Base-by-base conservation (phyloP, 2,113 vertebrate species). In the Corydoras maculifer region DNA sequence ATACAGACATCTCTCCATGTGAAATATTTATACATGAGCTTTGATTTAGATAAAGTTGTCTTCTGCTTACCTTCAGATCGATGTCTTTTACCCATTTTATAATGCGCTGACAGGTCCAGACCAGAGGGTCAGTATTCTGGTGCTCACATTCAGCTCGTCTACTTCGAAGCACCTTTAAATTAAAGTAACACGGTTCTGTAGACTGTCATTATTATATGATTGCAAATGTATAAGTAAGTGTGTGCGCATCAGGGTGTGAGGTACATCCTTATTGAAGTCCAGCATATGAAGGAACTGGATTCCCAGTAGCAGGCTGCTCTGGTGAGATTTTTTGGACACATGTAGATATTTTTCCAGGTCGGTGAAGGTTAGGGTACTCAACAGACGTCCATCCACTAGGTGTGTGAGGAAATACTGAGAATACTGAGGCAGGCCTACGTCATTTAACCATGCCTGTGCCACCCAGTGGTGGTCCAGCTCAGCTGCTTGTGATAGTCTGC, bases 401-500 rank as follows among this genome's bases (percentile, higher is more conserved):
- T 94, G 92, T 76, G 87, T 92, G 54, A 93, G 91, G 80, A 94
- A 94, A 65, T 91, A 91, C 84, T 94, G 93, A 3, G 93, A 91
- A 82, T 94, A 94, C 86, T 94, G 93, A 48, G 90, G 87, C 73
- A 93, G 79, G 29, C 91, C 91, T 18, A 93, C 82, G 14, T 94
- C 93, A 0, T 87, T 91, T 63, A 94, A 80, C 92, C 93, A 93
- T 62, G 93, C 92, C 75, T 94, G 93, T 59, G 92, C 91, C 72
- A 94, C 92, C 93, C 93, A 94, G 86, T 94, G 93, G 81, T 94
- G 93, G 82, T 94, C 93, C 88, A 94, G 86, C 11, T 93, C 93
- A 0, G 91, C 89, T 6, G 92, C 92, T 77, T 89, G 92, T 58
- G 91, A 94, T 73, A 94, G 81, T 70, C 92, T 81, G 48, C 68